Base-by-base conservation (phyloP, 1,140 invertebrate species). In the Lethrus apterus region DNA sequence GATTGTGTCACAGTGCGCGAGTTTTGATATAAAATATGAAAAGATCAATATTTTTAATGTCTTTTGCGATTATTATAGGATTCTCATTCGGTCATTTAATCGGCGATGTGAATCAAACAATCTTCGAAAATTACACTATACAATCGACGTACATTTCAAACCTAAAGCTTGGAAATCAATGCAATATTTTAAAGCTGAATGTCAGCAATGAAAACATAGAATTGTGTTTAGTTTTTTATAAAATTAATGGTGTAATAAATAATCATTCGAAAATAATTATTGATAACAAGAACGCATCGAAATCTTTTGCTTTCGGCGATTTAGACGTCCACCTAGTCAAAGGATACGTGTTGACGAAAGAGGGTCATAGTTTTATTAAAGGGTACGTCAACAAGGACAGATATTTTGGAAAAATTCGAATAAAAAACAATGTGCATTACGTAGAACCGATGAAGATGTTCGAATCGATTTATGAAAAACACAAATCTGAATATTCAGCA, bases 121-220 rank as follows among this genome's bases (percentile, higher is more conserved):
- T 38, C 9, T 21, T 38, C 14, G 20, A 18, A 3, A 11, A 38
- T 20, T 20, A 38, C 7, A 21, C 35, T 4, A 38, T 38, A 20
- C 35, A 38, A 38, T 38, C 35, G 2, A 38, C 35, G 5, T 23
- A 21, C 8, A 38, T 38, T n/a, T 11, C 35, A 11, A 20, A 18
- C 10, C 24, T 38, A 10, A 38, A 1, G 19, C 8, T 11, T 20
- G 20, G 35, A 38, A 38, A 7, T 7, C 14, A 7, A 38, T 38
- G 35, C 13, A 18, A 38, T 19, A 10, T 21, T 38, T 38, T 38
- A 21, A 38, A 10, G 24, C 7, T 38, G 18, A 38, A 38, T n/a
- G 10, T 38, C 11, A 3, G 19, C 2, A n/a, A 38, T 17, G 35
- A 21, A 19, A 19, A 21, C 4, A 21, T n/a, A n/a, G n/a, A n/a